A percentile compares a stretch with the other conserved stretches of the same genome.
These are phyloP conservation scores for Oscheius myriophilus DNA, from an alignment of 2,888 invertebrate species.

Conservation along the genomic window DNA sequence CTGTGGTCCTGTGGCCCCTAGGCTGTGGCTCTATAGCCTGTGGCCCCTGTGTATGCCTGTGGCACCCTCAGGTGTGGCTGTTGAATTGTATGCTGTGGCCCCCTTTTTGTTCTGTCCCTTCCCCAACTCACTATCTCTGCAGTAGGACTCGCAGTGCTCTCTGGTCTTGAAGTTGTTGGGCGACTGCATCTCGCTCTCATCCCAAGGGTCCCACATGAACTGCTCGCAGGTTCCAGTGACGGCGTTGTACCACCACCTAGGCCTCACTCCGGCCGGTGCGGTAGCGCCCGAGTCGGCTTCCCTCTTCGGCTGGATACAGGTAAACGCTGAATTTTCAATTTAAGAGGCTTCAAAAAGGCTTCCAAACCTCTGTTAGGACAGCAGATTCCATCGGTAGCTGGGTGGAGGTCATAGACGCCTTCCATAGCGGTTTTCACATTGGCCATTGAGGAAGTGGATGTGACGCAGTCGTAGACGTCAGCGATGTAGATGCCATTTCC, in stretches of 20 bases:
- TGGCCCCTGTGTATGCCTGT: too few species aligned
- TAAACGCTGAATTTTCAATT: constrained; percentile 57
- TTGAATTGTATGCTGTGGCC: too few species aligned
- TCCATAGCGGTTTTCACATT: constrained; percentile 70
- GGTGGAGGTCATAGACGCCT: constrained; percentile 68
- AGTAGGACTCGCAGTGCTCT: constrained; percentile 69
- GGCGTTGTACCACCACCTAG: constrained; percentile 69
- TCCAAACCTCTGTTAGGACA: constrained; percentile 64
- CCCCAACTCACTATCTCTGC: constrained; percentile 65
- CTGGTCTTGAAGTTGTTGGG: constrained; percentile 70
- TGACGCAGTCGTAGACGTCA: constrained; percentile 68
- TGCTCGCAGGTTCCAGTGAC: constrained; percentile 69
- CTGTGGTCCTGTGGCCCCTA: too few species aligned
- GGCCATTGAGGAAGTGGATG: constrained; percentile 61
- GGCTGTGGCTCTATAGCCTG: too few species aligned
- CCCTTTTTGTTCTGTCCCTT: too few species aligned
- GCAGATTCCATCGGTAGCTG: constrained; percentile 67
- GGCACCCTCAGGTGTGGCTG: too few species aligned
- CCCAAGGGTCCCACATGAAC: constrained; percentile 71
- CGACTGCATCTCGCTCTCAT: constrained; percentile 68
- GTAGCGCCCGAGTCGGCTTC: constrained; percentile 68
- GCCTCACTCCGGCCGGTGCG: constrained; percentile 68
- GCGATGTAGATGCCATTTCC: constrained; percentile 68
- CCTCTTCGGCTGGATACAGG: constrained; percentile 69
- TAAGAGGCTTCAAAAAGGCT: background rate